phyloP scores from a whole-genome alignment of 2,113 vertebrate genomes.

The Apodemus sylvaticus region DNA sequence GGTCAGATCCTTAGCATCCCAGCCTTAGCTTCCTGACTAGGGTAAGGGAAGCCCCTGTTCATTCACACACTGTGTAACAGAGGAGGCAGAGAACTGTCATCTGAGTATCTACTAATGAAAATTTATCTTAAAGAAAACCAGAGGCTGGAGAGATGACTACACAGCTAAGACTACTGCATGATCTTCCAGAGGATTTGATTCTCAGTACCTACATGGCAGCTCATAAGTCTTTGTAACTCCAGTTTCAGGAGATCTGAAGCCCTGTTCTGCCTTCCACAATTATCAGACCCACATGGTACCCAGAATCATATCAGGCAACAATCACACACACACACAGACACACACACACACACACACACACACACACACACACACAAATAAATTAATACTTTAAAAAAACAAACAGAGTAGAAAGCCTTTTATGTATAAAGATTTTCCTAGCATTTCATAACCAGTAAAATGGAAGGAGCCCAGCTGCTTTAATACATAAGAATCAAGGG shows the following conservation, averaged over 20 bases:
- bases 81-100: background rate
- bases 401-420: background rate
- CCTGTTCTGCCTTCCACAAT: no score
- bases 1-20: background rate
- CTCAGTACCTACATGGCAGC: no score
- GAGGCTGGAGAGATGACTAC: no score
- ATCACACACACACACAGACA: no score
- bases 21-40: no score
- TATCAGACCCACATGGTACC: background rate
- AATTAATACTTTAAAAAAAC: background rate
- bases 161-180: no score
- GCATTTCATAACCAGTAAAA: background rate
- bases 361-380: no score
- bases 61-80: background rate
- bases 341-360: no score
- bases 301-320: background rate
- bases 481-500: no score
- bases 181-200: no score
- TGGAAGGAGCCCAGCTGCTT: background rate
- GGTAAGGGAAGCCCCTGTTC: background rate
- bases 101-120: background rate
- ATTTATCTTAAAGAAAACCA: background rate
- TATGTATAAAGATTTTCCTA: background rate
- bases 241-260: background rate
- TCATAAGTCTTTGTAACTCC: no score